Evolutionary conservation across 1,140 invertebrate species (phyloP), one percentile per base, ranked within the genome.

Genomic region (Prorops nasuta): DNA sequence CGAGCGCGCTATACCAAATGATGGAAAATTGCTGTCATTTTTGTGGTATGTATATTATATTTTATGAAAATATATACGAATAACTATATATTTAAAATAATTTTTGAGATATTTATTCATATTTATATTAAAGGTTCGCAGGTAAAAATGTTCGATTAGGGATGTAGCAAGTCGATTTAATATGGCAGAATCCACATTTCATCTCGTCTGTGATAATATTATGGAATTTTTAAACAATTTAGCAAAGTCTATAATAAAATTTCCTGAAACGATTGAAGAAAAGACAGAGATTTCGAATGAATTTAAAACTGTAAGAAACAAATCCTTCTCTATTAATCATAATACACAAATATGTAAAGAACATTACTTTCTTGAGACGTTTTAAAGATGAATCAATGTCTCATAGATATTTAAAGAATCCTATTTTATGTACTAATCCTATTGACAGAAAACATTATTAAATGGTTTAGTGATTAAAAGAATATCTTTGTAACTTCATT

Each of bases 91-190:
- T 22, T 21, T 22, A 35, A n/a, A n/a, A n/a, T n/a, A n/a, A n/a
- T n/a, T n/a, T n/a, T n/a, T n/a, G n/a, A n/a, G n/a, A n/a, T n/a
- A n/a, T n/a, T n/a, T n/a, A n/a, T n/a, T n/a, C n/a, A n/a, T n/a
- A n/a, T n/a, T n/a, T n/a, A n/a, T n/a, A n/a, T 21, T 20, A 21
- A 12, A 57, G 45, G 50, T 57, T 53, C 38, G 55, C 55, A 17
- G 43, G 15, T 16, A 49, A 57, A 17, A 57, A 57, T 31, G 44
- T 45, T 1, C 46, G 49, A 1, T 40, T 47, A 3, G 31, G 46
- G 12, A 45, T 28, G 50, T 53, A 16, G 24, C 46, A 8, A 28
- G 40, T 36, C 14, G 49, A 16, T 50, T 46, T 49, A 36, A 43
- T 3, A 19, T 24, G 9, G 47, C 22, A 20, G 49, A 46, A 34